phyloP scores from a whole-genome alignment of 2,888 invertebrate species.

The Ypsolopha sequella region DNA sequence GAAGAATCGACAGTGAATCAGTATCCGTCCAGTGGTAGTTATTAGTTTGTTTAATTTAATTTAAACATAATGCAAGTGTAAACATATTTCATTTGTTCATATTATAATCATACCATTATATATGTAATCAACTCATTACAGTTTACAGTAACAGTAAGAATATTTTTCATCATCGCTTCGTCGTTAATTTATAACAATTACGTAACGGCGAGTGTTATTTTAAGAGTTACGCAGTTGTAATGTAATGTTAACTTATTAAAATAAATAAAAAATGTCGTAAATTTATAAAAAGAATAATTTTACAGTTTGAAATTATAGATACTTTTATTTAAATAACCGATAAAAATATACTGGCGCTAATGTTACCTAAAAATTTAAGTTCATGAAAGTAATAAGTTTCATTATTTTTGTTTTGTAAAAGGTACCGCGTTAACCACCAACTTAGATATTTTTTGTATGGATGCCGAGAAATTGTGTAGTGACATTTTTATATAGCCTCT shows the following conservation, averaged over 20 bases:
- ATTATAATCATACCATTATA: too few species aligned
- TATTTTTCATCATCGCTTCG: conserved; percentile 20
- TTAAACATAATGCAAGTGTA: background rate
- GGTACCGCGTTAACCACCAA: conserved; percentile 44
- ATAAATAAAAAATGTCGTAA: too few species aligned
- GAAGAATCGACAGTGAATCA: conserved; percentile 65
- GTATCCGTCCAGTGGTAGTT: conserved; percentile 68
- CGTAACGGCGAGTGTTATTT: too few species aligned
- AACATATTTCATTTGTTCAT: background rate
- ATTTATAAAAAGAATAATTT: too few species aligned
- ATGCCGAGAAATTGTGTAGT: background rate
- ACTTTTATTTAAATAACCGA: too few species aligned
- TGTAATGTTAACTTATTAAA: too few species aligned
- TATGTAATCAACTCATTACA: background rate
- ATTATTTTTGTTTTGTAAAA: conserved; percentile 14
- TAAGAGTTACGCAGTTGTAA: too few species aligned
- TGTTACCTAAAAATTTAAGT: conserved; percentile 47
- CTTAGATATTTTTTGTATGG: conserved; percentile 10
- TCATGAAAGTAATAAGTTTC: background rate
- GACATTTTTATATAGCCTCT: background rate
- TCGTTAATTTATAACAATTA: too few species aligned
- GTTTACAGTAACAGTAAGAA: conserved; percentile 11
- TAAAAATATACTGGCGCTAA: conserved; percentile 42
- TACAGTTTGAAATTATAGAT: too few species aligned
- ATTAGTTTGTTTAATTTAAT: conserved; percentile 15